Percentiles rank a stretch among this genome's conserved stretches.
Evolutionary conservation across 2,113 vertebrate species (phyloP).

Genomic region (Bungarus multicinctus): DNA sequence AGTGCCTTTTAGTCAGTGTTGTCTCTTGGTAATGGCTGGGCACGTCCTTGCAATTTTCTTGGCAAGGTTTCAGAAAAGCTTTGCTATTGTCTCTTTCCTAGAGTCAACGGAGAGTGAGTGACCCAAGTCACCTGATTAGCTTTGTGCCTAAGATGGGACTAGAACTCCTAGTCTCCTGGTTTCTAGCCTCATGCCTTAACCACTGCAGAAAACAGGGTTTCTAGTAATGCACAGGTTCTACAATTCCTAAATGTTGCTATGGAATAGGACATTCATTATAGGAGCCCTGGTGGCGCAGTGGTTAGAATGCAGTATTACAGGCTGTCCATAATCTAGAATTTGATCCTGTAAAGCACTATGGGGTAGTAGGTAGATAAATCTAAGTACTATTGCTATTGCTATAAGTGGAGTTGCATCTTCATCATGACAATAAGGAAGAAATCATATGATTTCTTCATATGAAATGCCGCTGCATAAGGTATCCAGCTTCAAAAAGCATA

Average conservation of each 20-base stretch:
- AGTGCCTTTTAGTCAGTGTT: not conserved
- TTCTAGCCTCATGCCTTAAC: not conserved
- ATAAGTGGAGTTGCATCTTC: too few relatives aligned
- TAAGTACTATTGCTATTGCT: too few relatives aligned
- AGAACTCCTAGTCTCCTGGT: not conserved
- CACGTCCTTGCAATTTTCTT: not conserved
- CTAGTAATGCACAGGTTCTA: not conserved
- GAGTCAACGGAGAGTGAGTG: not conserved
- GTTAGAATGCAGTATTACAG: not conserved
- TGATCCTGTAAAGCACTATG: not conserved
- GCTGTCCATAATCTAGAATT: not conserved
- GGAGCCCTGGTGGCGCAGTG: not conserved
- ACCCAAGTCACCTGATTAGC: not conserved
- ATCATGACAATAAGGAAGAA: not conserved
- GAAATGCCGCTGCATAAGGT: not conserved
- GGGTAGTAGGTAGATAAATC: too few relatives aligned
- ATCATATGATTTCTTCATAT: not conserved
- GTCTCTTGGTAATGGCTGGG: not conserved
- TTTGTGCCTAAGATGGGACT: not conserved
- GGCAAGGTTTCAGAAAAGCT: not conserved
- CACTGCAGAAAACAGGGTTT: not conserved
- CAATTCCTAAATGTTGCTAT: not conserved
- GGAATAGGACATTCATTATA: not conserved
- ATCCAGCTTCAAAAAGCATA: not conserved
- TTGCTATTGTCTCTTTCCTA: not conserved